Evolutionary conservation across 1,140 invertebrate genomes (phyloP), one percentile per base, ranked within the genome.

Genomic region (Cyclina sinensis): DNA sequence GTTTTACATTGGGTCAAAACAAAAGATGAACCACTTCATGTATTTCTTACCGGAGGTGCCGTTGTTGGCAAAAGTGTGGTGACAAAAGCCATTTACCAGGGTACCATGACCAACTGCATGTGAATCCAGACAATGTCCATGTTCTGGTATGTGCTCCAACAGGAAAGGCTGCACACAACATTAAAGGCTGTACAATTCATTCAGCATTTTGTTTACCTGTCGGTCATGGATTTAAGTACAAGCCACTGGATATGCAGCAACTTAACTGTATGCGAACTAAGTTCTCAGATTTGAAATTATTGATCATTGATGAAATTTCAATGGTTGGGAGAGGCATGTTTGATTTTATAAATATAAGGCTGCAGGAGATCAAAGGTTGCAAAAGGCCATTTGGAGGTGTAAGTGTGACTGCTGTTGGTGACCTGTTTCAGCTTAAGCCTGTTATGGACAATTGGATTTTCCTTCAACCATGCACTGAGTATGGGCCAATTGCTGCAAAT

Each of bases 161-260:
- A 46, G 91, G 91, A 59, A 92, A 91, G 62, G 91, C 89, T 30
- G 90, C 89, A 16, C 86, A 90, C 30, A 46, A 91, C 30, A 87
- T 92, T 4, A 48, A 57, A 43, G 90, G 90, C 27, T 68, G 37
- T 43, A 89, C 88, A 21, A 86, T 90, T 37, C 88, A 91, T 51
- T 54, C 18, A 85, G 73, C 39, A 30, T 74, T 92, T 16, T 88
- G 82, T 54, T 65, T 87, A 24, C 27, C 85, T 7, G 89, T 73
- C 3, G 80, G 76, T 27, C 37, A 82, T 57, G 57, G 54, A 12
- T 78, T 90, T 21, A 43, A 78, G 68, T 78, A 83, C 76, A 86
- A 81, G 27, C 21, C 65, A 21, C 51, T 91, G 11, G 24, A 18
- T 1, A 54, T 35, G 35, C n/a, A 57, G 9, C 32, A 32, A 84